These are phyloP conservation scores for Erebia epiphron DNA, from an alignment of 2,888 invertebrate species.

Conservation along the genomic window DNA sequence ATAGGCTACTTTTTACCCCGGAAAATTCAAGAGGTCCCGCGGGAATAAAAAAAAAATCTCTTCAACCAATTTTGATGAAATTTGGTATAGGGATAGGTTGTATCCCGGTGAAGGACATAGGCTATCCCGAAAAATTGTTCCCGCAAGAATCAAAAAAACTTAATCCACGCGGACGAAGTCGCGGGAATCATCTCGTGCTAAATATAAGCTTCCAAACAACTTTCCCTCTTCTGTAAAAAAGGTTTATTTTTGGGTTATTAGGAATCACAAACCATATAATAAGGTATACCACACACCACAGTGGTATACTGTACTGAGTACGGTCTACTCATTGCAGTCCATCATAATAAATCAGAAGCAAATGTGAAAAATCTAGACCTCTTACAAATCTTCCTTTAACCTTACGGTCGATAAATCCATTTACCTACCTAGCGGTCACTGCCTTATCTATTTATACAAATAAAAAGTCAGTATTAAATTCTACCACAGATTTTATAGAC, in stretches of 20 bases:
- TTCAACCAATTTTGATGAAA: too few relatives aligned
- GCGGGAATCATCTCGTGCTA: too few relatives aligned
- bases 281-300: background rate
- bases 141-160: too few relatives aligned
- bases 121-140: too few relatives aligned
- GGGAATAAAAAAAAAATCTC: too few relatives aligned
- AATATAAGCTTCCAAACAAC: too few relatives aligned
- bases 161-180: too few relatives aligned
- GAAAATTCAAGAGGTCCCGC: too few relatives aligned
- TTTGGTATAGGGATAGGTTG: too few relatives aligned
- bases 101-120: too few relatives aligned
- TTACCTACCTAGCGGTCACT: slow-evolving; percentile 14
- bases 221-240: background rate
- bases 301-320: background rate
- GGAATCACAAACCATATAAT: background rate
- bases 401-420: slow-evolving; percentile 1
- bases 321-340: background rate
- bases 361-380: background rate
- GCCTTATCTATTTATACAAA: slow-evolving; percentile 29
- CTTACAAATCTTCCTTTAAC: background rate
- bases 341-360: background rate
- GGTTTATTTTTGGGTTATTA: background rate
- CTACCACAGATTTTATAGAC: slow-evolving; percentile 31
- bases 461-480: slow-evolving; percentile 32
- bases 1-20: too few relatives aligned